Evolutionary conservation across 2,113 vertebrate genomes (phyloP), one percentile per base, ranked within the genome.

Genomic region (Vimba vimba): DNA sequence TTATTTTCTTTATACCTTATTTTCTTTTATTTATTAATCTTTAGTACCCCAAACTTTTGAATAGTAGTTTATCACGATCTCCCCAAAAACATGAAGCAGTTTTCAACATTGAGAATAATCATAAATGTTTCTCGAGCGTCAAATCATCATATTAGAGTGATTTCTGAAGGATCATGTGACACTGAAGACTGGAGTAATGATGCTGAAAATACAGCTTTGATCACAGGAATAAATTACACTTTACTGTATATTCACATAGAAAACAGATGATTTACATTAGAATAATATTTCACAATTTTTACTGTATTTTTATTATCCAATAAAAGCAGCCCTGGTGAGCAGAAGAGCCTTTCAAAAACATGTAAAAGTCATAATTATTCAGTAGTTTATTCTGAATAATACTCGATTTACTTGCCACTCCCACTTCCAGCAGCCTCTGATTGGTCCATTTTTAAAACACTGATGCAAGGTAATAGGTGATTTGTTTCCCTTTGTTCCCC

Each of bases 401-500:
- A 19, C 17, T 69, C 30, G 36, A 33, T 68, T 33, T 33, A 68
- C 66, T 21, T 8, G 27, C 19, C 30, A 0, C 10, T 39, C 33
- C 66, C 33, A 69, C 33, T 19, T 39, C 66, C 66, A 23, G 66
- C 66, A 69, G 19, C 33, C 39, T 69, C 17, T 39, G 66, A 69
- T 39, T 21, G 66, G 66, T 69, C 66, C 4, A 2, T 21, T 39
- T 69, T 69, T 33, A 69, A 39, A 69, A 69, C 19, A 19, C 33
- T 69, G 33, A 69, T 17, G 19, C 10, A 3, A 69, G 66, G 66
- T 69, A 55, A 19, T 39, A 33, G 33, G 33, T 66, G 59, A 36
- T 76, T 33, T 86, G 80, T 85, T 86, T 76, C 62, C 60, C 57
- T 86, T 21, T 88, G 79, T 87, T 45, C 82, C 86, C 36, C 75